Percentiles rank a stretch among this genome's conserved stretches.
Conservation (phyloP, 1,140 invertebrate genomes). For the Leptinotarsa lineolata region DNA sequence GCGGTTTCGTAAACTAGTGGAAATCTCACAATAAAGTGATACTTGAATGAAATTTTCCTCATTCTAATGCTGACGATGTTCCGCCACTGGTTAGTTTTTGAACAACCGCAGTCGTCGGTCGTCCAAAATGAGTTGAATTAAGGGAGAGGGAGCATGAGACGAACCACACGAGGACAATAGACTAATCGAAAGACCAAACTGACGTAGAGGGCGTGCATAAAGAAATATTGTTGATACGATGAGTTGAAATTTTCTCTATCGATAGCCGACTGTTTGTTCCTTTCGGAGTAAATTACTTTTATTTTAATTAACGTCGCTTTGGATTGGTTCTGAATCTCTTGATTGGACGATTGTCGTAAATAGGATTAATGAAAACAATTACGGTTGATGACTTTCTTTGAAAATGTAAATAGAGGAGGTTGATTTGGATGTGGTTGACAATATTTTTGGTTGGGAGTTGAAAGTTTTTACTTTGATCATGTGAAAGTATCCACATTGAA, state of each 20-base stretch:
- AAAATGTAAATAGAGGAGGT: too few species aligned
- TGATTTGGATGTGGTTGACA: too few species aligned
- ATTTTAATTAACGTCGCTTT: conserved; percentile 16
- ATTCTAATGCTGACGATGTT: not conserved
- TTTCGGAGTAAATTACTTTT: not conserved
- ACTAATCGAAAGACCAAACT: conserved; percentile 20
- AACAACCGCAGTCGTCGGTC: conserved; percentile 9
- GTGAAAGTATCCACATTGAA: too few species aligned
- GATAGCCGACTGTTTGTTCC: not conserved
- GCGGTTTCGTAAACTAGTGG: too few species aligned
- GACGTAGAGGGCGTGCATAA: conserved; percentile 22
- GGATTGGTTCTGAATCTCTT: conserved; percentile 1
- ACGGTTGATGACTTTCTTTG: too few species aligned
- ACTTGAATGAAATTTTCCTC: too few species aligned
- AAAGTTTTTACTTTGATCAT: too few species aligned
- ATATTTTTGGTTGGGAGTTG: too few species aligned
- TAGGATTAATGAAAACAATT: not conserved
- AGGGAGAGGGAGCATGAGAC: conserved; percentile 24
- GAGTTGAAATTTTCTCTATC: conserved; percentile 18
- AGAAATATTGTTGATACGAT: conserved; percentile 25
- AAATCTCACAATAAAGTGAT: too few species aligned
- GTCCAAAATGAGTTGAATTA: conserved; percentile 22
- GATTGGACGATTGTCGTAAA: conserved; percentile 5
- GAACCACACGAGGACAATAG: conserved; percentile 18
- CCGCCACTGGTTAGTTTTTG: conserved; percentile 8